These are phyloP conservation scores for Pantala flavescens DNA, from an alignment of 1,140 invertebrate species.

Conservation along the genomic window DNA sequence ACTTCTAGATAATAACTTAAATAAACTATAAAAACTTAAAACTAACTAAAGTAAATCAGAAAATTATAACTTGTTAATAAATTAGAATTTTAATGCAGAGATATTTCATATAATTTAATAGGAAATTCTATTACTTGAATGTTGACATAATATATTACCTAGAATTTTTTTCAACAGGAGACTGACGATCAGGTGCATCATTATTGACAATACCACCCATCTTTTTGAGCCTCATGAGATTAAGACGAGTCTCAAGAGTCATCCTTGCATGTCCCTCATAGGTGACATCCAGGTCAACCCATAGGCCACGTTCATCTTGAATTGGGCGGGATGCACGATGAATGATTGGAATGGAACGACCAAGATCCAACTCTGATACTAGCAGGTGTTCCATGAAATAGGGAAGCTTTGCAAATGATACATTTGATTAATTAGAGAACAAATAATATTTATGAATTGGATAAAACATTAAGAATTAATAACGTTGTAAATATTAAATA, in stretches of 20 bases:
- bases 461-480: no score
- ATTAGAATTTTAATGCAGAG: no score
- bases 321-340: slow-evolving; percentile 59
- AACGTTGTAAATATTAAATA: no score
- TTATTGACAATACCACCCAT: slow-evolving; percentile 11
- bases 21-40: no score
- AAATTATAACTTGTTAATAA: no score
- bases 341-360: slow-evolving; percentile 64
- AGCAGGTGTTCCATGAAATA: slow-evolving; percentile 77
- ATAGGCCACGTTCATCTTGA: slow-evolving; percentile 78
- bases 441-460: slow-evolving; percentile 6
- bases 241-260: slow-evolving; percentile 90
- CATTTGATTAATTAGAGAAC: background rate
- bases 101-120: no score
- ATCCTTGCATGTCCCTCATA: slow-evolving; percentile 82
- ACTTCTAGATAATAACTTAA: no score
- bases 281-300: slow-evolving; percentile 82
- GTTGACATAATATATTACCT: background rate
- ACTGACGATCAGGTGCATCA: slow-evolving; percentile 19
- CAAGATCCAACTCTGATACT: slow-evolving; percentile 66
- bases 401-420: slow-evolving; percentile 49
- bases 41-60: no score
- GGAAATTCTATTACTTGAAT: no score
- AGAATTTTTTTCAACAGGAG: slow-evolving; percentile 18
- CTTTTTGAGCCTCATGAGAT: slow-evolving; percentile 73